These are phyloP conservation scores for Calypte anna DNA, from an alignment of 2,113 vertebrate genomes.

Conservation along the genomic window DNA sequence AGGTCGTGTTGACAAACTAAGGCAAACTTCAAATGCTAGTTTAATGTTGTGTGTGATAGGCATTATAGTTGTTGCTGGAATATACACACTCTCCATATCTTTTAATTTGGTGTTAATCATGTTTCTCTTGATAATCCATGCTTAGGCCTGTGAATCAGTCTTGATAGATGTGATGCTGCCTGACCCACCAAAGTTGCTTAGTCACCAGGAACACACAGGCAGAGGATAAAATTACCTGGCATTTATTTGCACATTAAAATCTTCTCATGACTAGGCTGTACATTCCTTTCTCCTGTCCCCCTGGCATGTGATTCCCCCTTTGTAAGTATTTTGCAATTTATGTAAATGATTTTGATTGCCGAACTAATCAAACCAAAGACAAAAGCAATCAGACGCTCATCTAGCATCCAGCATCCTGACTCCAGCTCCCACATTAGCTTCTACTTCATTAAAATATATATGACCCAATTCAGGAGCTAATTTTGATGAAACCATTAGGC, in stretches of 20 bases:
- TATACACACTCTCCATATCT: accelerated
- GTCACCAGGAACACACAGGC: neutral
- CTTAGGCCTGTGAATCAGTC: neutral
- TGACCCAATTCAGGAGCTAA: slow-evolving; percentile 58
- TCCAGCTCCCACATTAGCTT: slow-evolving; percentile 9
- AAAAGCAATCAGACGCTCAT: slow-evolving; percentile 44
- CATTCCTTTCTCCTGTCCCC: neutral
- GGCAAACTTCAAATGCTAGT: neutral
- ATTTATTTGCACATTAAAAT: neutral
- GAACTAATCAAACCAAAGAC: slow-evolving; percentile 64
- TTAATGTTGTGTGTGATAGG: neutral
- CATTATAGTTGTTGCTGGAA: neutral
- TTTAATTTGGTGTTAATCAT: accelerated
- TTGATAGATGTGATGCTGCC: accelerated
- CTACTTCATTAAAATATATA: slow-evolving; percentile 67
- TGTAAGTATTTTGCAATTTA: slow-evolving; percentile 10
- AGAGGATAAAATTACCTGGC: neutral
- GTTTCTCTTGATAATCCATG: neutral
- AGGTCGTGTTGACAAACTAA: neutral
- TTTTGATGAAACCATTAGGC: slow-evolving; percentile 55
- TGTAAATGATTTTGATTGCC: slow-evolving; percentile 50
- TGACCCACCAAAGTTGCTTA: neutral
- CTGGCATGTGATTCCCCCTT: neutral
- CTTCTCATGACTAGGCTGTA: neutral
- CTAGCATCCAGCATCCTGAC: slow-evolving; percentile 16